These are phyloP conservation scores for Tragelaphus buxtoni DNA, from an alignment of 2,113 vertebrate genomes.

Conservation along the genomic window DNA sequence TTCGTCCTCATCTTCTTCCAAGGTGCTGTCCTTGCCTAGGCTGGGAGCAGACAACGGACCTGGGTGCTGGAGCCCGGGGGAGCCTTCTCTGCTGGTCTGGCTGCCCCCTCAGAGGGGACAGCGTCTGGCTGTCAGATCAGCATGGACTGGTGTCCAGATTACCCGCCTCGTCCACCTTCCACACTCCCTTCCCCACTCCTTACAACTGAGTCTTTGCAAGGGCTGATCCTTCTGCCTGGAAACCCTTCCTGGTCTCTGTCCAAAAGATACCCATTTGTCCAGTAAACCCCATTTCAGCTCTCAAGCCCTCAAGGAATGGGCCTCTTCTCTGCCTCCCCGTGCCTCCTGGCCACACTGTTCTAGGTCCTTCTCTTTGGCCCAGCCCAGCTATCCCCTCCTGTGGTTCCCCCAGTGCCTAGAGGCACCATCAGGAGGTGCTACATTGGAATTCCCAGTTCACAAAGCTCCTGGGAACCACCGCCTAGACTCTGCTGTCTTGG, in stretches of 20 bases:
- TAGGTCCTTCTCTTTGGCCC: not conserved
- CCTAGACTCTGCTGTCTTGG: accelerated
- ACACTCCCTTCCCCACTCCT: accelerated
- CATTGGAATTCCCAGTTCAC: not conserved
- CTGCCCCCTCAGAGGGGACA: too few species aligned
- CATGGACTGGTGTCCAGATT: accelerated
- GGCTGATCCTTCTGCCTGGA: not conserved
- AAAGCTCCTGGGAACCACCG: accelerated
- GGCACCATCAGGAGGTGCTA: not conserved
- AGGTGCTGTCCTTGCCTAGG: conserved; percentile 85
- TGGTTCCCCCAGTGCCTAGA: accelerated
- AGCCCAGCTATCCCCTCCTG: not conserved
- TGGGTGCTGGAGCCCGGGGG: accelerated
- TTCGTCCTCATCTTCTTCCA: conserved; percentile 85
- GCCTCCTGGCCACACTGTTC: not conserved
- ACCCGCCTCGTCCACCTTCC: accelerated
- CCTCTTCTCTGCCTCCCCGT: not conserved
- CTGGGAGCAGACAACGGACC: conserved; percentile 64
- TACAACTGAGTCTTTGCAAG: not conserved
- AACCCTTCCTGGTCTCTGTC: not conserved
- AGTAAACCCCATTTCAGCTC: not conserved
- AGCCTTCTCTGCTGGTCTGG: not conserved
- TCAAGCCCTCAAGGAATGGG: not conserved
- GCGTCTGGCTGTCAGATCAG: not conserved
- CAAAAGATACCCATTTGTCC: not conserved